Evolutionary conservation across 2,113 vertebrate species (phyloP), one percentile per base, ranked within the genome.

Genomic region (Drymodes brunneopygia): DNA sequence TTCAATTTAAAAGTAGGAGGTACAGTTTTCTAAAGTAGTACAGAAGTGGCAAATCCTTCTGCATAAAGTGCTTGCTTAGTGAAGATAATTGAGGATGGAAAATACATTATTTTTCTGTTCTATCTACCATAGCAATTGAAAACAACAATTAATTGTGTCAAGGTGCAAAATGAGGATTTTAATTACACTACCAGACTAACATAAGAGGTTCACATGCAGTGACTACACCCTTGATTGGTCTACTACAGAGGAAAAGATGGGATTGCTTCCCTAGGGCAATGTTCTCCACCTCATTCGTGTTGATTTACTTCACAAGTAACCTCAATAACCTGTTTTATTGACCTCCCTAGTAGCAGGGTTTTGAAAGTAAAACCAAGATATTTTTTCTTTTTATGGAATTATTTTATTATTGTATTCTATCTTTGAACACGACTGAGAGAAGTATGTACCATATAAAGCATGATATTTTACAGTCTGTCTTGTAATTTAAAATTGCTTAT

Each of bases 81-180:
- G 62, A 67, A 91, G 74, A 83, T 61, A 96, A 95, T 35, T 88
- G 53, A 90, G 54, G 28, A 72, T 36, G 35, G 69, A 92, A 87
- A 91, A 88, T 56, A 86, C 27, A 65, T 75, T 64, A 54, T 71
- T 90, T 90, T 90, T 92, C 51, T 70, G 13, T 93, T 87, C 81
- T 79, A 60, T 62, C 17, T 73, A 89, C 35, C 58, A 69, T 17
- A 33, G 58, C 77, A 92, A 91, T 94, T 95, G 80, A 82, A 95
- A 90, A 67, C 29, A 92, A 92, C 65, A 92, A 95, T 90, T 94
- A 94, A 95, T 92, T 82, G 54, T 91, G 73, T 94, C 88, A 93
- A 93, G 54, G 77, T 90, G 75, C 50, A 92, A 90, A 95, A 72
- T 5, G 18, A 77, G 91, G 44, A 91, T 92, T 95, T 95, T 81